Conservation (phyloP, 2,113 vertebrate genomes). For the Limanda limanda region DNA sequence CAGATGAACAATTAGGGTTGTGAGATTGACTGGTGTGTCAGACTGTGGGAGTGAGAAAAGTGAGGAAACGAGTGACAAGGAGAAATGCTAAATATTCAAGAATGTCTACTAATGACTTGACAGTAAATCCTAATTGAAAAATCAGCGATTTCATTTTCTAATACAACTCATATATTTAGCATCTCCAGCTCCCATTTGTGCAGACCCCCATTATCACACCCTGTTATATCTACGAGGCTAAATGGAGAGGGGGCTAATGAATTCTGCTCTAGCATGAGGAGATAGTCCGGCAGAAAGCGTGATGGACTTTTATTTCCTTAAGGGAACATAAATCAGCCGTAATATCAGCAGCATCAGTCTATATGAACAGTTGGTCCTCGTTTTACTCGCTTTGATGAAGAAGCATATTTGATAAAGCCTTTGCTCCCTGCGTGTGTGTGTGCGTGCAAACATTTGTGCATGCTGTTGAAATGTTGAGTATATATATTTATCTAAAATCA, state of each 20-base stretch:
- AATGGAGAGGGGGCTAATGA: constrained; percentile 29
- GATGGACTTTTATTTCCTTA: constrained; percentile 2
- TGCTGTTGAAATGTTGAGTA: background rate
- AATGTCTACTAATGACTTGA: background rate
- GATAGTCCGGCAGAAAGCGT: constrained; percentile 12
- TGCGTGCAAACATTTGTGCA: background rate
- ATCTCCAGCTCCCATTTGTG: background rate
- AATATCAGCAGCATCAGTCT: constrained; percentile 20
- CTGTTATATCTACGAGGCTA: constrained; percentile 26
- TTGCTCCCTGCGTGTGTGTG: background rate
- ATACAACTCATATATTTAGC: background rate
- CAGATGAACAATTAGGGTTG: constrained; percentile 1
- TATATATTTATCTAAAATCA: background rate
- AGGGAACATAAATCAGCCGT: constrained; percentile 14
- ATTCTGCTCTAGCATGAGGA: constrained; percentile 14
- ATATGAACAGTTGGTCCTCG: constrained; percentile 8
- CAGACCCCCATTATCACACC: background rate
- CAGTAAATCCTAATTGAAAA: background rate
- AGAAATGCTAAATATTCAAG: constrained; percentile 7
- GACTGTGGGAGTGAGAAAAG: constrained; percentile 26
- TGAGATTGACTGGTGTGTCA: background rate
- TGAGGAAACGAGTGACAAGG: constrained; percentile 8
- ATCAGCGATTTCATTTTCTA: background rate
- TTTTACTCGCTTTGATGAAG: constrained; percentile 47
- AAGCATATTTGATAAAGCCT: constrained; percentile 38